Conservation (phyloP, 2,113 vertebrate species). For the Macrotus californicus region DNA sequence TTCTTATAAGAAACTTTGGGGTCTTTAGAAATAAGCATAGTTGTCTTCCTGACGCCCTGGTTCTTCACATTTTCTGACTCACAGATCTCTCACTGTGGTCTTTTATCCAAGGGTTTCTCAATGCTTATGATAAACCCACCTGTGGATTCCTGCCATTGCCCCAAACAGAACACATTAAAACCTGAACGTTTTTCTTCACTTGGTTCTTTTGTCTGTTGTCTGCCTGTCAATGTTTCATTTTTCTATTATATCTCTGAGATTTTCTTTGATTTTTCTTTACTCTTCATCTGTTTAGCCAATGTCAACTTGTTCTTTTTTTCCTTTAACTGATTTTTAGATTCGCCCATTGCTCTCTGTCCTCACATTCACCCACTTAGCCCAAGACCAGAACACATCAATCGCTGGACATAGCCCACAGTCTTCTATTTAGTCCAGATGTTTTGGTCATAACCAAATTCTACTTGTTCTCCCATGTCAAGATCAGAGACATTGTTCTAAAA, state of each 20-base stretch:
- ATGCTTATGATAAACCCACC: not conserved
- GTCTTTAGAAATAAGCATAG: not conserved
- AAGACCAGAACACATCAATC: not conserved
- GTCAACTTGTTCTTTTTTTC: not conserved
- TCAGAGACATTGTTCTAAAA: not conserved
- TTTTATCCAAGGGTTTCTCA: not conserved
- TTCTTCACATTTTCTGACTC: not conserved
- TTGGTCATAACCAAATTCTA: not conserved
- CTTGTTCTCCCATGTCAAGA: not conserved
- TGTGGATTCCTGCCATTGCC: not conserved
- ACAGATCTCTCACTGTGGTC: not conserved
- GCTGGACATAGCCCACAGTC: not conserved
- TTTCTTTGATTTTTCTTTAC: not conserved
- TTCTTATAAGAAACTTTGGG: not conserved
- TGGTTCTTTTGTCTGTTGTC: not conserved
- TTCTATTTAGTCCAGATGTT: not conserved
- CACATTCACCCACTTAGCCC: not conserved
- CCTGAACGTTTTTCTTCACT: not conserved
- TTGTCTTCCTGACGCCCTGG: not conserved
- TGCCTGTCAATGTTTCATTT: not conserved
- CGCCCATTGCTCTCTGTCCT: not conserved
- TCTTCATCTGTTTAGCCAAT: not conserved
- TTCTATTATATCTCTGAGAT: not conserved
- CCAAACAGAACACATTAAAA: not conserved
- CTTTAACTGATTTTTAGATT: not conserved